phyloP scores from a whole-genome alignment of 2,888 invertebrate species.

The Xestia xanthographa region DNA sequence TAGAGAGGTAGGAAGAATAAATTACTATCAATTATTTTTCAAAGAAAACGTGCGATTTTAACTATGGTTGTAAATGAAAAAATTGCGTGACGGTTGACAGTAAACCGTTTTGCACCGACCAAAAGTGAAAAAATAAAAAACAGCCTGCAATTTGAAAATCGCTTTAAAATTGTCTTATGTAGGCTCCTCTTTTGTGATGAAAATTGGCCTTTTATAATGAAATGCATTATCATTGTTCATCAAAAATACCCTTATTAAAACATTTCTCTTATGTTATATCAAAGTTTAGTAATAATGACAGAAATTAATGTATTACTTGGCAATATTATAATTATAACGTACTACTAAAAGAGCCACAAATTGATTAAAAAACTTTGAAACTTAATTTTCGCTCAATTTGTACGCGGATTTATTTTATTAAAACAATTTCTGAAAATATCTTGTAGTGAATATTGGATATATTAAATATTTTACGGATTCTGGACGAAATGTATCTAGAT shows the following conservation, averaged over 20 bases:
- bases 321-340: neutral
- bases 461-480: slow-evolving; percentile 7
- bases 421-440: slow-evolving; percentile 22
- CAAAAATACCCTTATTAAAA: slow-evolving; percentile 20
- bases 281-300: slow-evolving; percentile 10
- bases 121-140: neutral
- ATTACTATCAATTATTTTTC: neutral
- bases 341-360: neutral
- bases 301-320: slow-evolving; percentile 9
- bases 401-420: neutral
- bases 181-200: neutral
- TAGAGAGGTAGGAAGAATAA: neutral
- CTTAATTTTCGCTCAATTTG: slow-evolving; percentile 9
- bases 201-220: neutral
- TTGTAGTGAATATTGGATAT: neutral
- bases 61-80: neutral
- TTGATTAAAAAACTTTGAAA: slow-evolving; percentile 7
- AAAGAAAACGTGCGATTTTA: neutral
- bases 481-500: slow-evolving; percentile 29
- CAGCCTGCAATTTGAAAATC: neutral
- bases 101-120: neutral
- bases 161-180: neutral
- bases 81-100: neutral
- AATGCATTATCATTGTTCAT: neutral
- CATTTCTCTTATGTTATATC: neutral